Evolutionary conservation across 2,888 invertebrate species (phyloP), one percentile per base, ranked within the genome.

Genomic region (Hypomecis punctinalis): DNA sequence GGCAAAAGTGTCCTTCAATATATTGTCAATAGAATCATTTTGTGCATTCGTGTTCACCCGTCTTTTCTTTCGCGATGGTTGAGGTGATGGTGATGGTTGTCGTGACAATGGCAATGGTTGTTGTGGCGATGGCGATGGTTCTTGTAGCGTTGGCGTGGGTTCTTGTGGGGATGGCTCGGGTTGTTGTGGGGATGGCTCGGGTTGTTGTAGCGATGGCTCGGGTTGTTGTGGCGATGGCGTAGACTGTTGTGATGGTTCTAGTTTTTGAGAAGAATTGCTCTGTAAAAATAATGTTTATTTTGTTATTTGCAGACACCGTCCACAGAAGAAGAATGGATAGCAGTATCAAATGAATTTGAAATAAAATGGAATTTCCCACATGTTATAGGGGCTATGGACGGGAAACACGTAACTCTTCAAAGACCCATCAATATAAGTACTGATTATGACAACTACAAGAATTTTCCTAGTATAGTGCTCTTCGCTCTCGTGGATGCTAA

Each of bases 181-280:
- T 23, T 23, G 1, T 23, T 23, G 23, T 23, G 23, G 23, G 23
- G 23, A 23, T 40, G 40, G 8, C 40, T 40, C 40, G 8, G 40
- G 40, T 40, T 40, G 40, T 40, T 40, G 40, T 40, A 7, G 40
- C 3, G 23, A 23, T 23, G 23, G 23, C 23, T 23, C 23, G 23
- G 23, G 23, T 23, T 23, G 23, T 23, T 23, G 23, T 23, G 23
- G 23, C 23, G 23, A 23, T 40, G 5, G 40, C 8, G 40, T 7
- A 40, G 9, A 40, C 10, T 40, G 60, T 49, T 68, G 47, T 60
- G 60, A 57, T 55, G 52, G 60, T 49, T 63, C 53, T 63, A 63
- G 57, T 36, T 67, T 67, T 54, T 65, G 52, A 65, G 62, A 65
- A 65, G 65, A 60, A 65, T 65, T 65, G n/a, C 9, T 45, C 45